A percentile compares a stretch with the other conserved stretches of the same genome.
These are phyloP conservation scores for Bombus haemorrhoidalis DNA, from an alignment of 1,140 invertebrate species.

Conservation along the genomic window DNA sequence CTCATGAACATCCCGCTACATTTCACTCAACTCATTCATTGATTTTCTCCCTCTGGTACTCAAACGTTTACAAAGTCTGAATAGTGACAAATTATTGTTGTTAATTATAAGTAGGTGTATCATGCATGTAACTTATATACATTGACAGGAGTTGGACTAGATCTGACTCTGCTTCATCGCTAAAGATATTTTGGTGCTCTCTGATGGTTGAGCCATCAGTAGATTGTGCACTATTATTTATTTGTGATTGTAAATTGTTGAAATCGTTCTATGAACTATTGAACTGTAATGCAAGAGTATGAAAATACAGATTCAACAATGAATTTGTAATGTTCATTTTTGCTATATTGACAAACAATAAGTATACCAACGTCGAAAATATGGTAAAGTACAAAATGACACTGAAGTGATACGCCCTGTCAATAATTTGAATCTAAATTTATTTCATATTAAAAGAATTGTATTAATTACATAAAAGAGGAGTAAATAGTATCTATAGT, in stretches of 20 bases:
- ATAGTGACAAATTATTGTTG: slow-evolving; percentile 79
- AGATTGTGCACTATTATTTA: slow-evolving; percentile 58
- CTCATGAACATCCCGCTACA: slow-evolving; percentile 35
- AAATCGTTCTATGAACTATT: slow-evolving; percentile 50
- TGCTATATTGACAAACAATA: background rate
- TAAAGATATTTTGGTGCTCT: slow-evolving; percentile 55
- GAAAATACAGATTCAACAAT: slow-evolving; percentile 67
- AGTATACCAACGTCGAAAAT: too few relatives aligned
- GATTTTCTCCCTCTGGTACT: slow-evolving; percentile 53
- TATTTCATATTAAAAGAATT: slow-evolving; percentile 3
- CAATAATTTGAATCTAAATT: background rate
- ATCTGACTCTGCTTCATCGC: slow-evolving; percentile 41
- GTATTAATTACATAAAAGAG: background rate
- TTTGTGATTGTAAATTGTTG: slow-evolving; percentile 66
- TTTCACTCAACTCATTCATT: slow-evolving; percentile 55
- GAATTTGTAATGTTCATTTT: slow-evolving; percentile 47
- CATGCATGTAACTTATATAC: slow-evolving; percentile 64
- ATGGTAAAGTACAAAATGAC: slow-evolving; percentile 22
- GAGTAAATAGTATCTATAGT: background rate
- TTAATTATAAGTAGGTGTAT: slow-evolving; percentile 77
- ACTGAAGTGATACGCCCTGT: slow-evolving; percentile 11
- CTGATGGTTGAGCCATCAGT: slow-evolving; percentile 48
- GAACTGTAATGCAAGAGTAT: slow-evolving; percentile 44
- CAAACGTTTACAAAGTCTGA: slow-evolving; percentile 54
- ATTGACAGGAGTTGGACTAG: slow-evolving; percentile 54